Evolutionary conservation across 2,797 vertebrate species (phyloP).

Genomic region (Liasis olivaceus): DNA sequence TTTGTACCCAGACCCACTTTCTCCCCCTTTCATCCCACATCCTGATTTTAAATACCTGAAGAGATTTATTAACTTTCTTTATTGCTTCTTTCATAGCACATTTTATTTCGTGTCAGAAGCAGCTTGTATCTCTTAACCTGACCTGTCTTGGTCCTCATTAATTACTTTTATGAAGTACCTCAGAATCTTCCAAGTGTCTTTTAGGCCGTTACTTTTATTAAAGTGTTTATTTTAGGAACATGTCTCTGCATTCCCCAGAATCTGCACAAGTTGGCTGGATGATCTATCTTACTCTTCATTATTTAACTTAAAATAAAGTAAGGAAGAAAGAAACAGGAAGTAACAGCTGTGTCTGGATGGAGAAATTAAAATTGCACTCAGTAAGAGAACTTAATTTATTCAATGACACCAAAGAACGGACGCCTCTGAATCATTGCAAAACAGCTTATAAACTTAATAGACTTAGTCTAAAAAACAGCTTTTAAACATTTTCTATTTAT

Average conservation of each 20-base stretch:
- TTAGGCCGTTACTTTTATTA: constrained; percentile 50
- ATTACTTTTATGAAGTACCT: constrained; percentile 64
- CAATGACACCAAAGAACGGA: background rate
- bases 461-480: background rate
- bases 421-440: background rate
- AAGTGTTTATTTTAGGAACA: constrained; percentile 52
- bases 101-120: constrained; percentile 49
- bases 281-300: constrained; percentile 34
- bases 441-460: background rate
- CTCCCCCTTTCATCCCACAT: background rate
- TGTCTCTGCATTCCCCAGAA: constrained; percentile 42
- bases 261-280: constrained; percentile 32
- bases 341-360: background rate
- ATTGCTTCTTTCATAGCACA: background rate
- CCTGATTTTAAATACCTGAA: background rate
- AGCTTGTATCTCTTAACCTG: constrained; percentile 60
- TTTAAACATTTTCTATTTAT: background rate
- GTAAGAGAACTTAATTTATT: constrained; percentile 27
- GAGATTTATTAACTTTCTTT: background rate
- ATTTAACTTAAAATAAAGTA: constrained; percentile 31
- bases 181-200: constrained; percentile 48
- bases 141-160: constrained; percentile 44
- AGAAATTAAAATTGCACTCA: constrained; percentile 14
- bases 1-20: background rate
- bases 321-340: background rate